Evolutionary conservation across 2,113 vertebrate species (phyloP).

Genomic region (Aspidoscelis tigris): DNA sequence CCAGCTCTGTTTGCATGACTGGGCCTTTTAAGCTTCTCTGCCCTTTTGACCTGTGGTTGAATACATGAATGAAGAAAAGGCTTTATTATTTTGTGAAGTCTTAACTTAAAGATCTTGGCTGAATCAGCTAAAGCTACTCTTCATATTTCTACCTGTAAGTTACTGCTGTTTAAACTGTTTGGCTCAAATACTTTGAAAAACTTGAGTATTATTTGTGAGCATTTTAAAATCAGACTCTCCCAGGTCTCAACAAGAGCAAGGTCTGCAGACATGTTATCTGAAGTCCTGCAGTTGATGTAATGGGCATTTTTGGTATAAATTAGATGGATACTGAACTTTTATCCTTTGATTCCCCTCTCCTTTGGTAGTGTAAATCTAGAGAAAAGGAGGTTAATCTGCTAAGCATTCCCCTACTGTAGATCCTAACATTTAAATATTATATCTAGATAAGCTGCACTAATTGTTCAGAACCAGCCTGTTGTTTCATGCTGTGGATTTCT

Average conservation of each 20-base stretch:
- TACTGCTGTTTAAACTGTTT: slow-evolving; percentile 50
- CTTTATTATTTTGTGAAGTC: slow-evolving; percentile 51
- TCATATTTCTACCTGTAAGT: slow-evolving; percentile 42
- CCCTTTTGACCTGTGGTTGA: slow-evolving; percentile 53
- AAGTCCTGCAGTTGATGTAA: slow-evolving; percentile 31
- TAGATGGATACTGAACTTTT: slow-evolving; percentile 39
- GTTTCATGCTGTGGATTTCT: not conserved
- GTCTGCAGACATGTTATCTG: slow-evolving; percentile 9
- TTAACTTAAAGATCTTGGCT: slow-evolving; percentile 56
- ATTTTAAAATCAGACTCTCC: slow-evolving; percentile 20
- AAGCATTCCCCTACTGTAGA: slow-evolving; percentile 48
- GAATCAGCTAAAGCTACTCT: slow-evolving; percentile 57
- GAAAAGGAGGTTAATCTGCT: slow-evolving; percentile 33
- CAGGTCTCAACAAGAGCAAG: not conserved
- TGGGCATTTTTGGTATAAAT: slow-evolving; percentile 24
- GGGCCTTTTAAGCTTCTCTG: slow-evolving; percentile 62
- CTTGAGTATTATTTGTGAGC: slow-evolving; percentile 34
- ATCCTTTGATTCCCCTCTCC: slow-evolving; percentile 36
- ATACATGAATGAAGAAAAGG: slow-evolving; percentile 62
- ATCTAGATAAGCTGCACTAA: slow-evolving; percentile 4
- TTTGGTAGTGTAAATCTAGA: slow-evolving; percentile 34
- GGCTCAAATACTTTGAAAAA: slow-evolving; percentile 49
- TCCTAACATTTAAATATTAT: not conserved
- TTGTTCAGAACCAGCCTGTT: slow-evolving; percentile 28
- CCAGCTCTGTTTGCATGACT: slow-evolving; percentile 55